Conservation (phyloP, 1,140 invertebrate species). For the Metopolophium dirhodum region DNA sequence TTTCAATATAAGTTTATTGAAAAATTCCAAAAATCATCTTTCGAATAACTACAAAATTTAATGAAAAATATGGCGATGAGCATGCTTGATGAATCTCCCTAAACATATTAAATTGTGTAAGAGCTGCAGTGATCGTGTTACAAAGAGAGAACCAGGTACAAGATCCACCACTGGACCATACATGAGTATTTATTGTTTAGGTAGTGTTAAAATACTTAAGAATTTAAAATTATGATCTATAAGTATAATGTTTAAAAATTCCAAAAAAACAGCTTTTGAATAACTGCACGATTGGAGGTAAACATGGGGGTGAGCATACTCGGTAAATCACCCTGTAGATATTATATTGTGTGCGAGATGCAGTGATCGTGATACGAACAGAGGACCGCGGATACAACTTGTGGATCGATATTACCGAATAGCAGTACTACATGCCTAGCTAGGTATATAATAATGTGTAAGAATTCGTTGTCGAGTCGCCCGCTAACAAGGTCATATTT, state of each 20-base stretch:
- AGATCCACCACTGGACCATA: no score
- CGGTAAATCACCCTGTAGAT: background rate
- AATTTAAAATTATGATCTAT: no score
- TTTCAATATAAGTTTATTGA: no score
- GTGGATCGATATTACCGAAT: no score
- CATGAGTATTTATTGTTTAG: no score
- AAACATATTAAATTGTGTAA: no score
- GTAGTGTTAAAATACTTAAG: no score
- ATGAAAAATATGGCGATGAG: background rate
- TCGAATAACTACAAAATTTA: background rate
- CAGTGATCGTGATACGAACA: background rate
- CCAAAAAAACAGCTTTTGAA: no score
- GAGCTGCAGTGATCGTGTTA: background rate
- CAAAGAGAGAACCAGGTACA: background rate
- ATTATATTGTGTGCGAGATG: background rate
- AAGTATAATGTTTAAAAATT: no score
- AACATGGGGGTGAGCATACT: background rate
- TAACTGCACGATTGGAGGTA: no score
- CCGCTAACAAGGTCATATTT: background rate
- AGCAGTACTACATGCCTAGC: no score
- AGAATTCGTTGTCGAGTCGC: background rate
- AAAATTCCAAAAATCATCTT: background rate
- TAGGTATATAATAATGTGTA: background rate
- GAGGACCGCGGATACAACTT: background rate
- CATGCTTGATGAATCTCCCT: background rate